Conservation (phyloP, 2,888 invertebrate genomes). For the Cosmorhoe ocellata region DNA sequence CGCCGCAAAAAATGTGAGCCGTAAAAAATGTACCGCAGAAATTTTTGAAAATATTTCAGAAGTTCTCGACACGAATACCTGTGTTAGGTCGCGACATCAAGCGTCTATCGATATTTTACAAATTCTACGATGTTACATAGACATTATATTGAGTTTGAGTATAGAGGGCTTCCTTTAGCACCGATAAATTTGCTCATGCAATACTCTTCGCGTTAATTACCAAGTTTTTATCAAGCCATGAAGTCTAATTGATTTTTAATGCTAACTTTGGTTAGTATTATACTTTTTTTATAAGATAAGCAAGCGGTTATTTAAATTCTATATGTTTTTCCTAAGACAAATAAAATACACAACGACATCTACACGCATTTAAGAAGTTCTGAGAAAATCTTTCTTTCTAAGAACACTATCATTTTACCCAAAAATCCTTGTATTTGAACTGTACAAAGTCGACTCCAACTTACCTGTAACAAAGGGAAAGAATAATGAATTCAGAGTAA, state of each 20-base stretch:
- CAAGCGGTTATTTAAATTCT: too few species aligned
- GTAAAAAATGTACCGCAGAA: conserved; percentile 10
- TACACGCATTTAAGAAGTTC: too few species aligned
- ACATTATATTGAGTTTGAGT: too few species aligned
- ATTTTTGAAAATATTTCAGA: conserved; percentile 19
- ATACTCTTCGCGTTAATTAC: too few species aligned
- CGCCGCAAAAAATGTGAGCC: conserved; percentile 12
- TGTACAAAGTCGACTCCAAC: conserved; percentile 32
- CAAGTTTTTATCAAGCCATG: too few species aligned
- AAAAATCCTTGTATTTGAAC: conserved; percentile 16
- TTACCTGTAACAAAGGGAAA: conserved; percentile 60
- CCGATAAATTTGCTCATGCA: too few species aligned
- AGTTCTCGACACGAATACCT: conserved; percentile 8
- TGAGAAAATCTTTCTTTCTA: neutral
- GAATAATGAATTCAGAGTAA: conserved; percentile 30
- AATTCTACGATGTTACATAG: neutral
- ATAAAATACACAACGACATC: too few species aligned
- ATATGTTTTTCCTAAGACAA: too few species aligned
- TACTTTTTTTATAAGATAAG: too few species aligned
- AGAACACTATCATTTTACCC: neutral
- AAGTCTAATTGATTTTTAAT: too few species aligned
- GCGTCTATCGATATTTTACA: conserved; percentile 3
- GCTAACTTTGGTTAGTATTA: too few species aligned
- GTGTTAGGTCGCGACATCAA: neutral
- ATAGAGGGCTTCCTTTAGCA: too few species aligned